Conservation (phyloP, 2,888 invertebrate genomes). For the Cryptocephalus moraei region DNA sequence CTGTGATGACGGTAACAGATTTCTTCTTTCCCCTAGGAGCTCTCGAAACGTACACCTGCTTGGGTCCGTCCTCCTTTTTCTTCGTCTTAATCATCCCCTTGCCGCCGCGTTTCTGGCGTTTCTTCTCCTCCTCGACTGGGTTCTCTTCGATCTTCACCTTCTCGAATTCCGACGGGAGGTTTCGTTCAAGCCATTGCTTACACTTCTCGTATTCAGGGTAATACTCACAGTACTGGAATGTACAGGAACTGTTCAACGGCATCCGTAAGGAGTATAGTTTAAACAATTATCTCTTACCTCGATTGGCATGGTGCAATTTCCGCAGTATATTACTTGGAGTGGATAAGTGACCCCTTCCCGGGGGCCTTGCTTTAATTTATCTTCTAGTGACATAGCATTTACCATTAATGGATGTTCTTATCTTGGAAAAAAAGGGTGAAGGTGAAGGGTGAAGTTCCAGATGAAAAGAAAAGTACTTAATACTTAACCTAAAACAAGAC, state of each 20-base stretch:
- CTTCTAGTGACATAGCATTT: constrained; percentile 24
- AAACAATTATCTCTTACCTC: constrained; percentile 46
- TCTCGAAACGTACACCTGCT: constrained; percentile 73
- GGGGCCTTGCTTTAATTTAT: constrained; percentile 51
- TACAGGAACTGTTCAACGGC: constrained; percentile 3
- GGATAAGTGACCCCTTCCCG: constrained; percentile 65
- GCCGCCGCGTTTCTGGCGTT: constrained; percentile 92
- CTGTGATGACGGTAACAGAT: constrained; percentile 94
- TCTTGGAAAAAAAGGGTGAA: too few relatives aligned
- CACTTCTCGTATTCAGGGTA: constrained; percentile 97
- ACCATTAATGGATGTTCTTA: too few relatives aligned
- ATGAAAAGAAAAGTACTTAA: too few relatives aligned
- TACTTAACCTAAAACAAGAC: too few relatives aligned
- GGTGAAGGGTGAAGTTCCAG: too few relatives aligned
- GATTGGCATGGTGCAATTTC: constrained; percentile 89
- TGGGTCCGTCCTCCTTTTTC: constrained; percentile 85
- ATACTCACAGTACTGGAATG: constrained; percentile 85
- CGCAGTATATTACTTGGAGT: constrained; percentile 77
- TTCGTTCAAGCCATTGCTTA: constrained; percentile 90
- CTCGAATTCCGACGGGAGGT: constrained; percentile 88
- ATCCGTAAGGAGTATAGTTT: background rate
- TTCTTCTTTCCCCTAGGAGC: constrained; percentile 97
- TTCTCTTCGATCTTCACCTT: constrained; percentile 66
- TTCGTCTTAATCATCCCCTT: constrained; percentile 93
- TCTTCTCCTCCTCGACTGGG: constrained; percentile 77